These are phyloP conservation scores for Verasper variegatus DNA, from an alignment of 2,113 vertebrate genomes.

Conservation along the genomic window DNA sequence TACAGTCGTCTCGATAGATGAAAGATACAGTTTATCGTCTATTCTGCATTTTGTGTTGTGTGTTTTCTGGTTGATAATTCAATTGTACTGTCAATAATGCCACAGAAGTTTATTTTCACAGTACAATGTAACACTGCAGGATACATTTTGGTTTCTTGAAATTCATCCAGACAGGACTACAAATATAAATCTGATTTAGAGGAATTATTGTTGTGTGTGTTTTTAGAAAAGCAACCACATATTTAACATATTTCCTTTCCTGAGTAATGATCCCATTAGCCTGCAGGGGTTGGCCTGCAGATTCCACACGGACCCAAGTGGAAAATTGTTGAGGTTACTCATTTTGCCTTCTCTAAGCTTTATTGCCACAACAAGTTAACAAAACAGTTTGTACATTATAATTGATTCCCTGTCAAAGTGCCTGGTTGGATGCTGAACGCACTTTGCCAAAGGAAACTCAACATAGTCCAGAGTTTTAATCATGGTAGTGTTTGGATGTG, in stretches of 20 bases:
- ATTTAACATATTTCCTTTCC: slow-evolving; percentile 55
- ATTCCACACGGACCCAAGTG: slow-evolving; percentile 58
- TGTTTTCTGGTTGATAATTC: not conserved
- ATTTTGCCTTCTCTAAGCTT: slow-evolving; percentile 45
- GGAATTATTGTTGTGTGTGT: slow-evolving; percentile 20
- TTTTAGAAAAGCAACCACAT: slow-evolving; percentile 37
- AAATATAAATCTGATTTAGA: no score
- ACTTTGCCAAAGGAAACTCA: slow-evolving; percentile 29
- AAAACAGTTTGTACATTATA: slow-evolving; percentile 50
- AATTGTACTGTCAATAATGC: not conserved
- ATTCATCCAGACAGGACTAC: no score
- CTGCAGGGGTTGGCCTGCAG: slow-evolving; percentile 44
- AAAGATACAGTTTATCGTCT: slow-evolving; percentile 5
- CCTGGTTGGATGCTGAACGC: slow-evolving; percentile 3
- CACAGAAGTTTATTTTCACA: no score
- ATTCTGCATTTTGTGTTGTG: not conserved
- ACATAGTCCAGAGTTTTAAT: not conserved
- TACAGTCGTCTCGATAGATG: slow-evolving; percentile 6
- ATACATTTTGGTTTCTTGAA: no score
- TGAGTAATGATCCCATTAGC: slow-evolving; percentile 53
- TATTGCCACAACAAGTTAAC: slow-evolving; percentile 55
- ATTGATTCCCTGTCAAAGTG: slow-evolving; percentile 29
- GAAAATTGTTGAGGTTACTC: slow-evolving; percentile 68
- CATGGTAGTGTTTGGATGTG: not conserved
- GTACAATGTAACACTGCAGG: no score